Conservation (phyloP, 2,113 vertebrate species). For the Campylomormyrus numenius region DNA sequence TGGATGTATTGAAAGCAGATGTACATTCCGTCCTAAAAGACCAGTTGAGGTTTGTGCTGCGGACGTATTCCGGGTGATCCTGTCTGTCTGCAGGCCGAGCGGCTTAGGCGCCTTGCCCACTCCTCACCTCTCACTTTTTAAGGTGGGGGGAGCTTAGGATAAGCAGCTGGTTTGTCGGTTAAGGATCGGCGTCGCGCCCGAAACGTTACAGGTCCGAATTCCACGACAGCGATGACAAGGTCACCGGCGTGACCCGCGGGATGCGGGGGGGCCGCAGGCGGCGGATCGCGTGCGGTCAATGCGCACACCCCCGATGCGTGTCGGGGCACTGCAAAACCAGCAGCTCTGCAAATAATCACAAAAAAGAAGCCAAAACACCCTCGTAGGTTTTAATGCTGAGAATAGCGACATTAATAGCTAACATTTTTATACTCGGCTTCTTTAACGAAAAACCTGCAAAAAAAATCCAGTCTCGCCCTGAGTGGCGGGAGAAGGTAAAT, state of each 20-base stretch:
- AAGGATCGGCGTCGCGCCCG: not conserved
- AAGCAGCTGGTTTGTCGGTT: not conserved
- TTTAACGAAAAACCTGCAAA: not conserved
- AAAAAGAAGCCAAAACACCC: not conserved
- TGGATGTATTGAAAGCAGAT: not conserved
- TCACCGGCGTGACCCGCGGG: not conserved
- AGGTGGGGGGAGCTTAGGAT: not conserved
- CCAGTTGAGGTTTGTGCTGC: not conserved
- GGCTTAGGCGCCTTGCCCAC: rapidly evolving
- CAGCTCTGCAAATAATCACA: not conserved
- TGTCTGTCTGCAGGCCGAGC: not conserved
- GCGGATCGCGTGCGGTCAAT: not conserved
- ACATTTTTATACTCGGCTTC: not conserved
- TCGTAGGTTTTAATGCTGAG: not conserved
- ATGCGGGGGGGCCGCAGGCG: no score
- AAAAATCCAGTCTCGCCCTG: not conserved
- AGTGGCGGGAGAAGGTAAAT: not conserved
- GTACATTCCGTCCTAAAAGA: not conserved
- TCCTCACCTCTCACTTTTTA: not conserved
- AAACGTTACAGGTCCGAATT: not conserved
- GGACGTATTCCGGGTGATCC: not conserved
- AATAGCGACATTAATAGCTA: not conserved
- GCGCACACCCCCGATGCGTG: not conserved
- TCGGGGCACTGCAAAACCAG: not conserved
- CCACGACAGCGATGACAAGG: not conserved